Evolutionary conservation across 2,113 vertebrate species (phyloP), one percentile per base, ranked within the genome.

Genomic region (Alexandromys fortis): DNA sequence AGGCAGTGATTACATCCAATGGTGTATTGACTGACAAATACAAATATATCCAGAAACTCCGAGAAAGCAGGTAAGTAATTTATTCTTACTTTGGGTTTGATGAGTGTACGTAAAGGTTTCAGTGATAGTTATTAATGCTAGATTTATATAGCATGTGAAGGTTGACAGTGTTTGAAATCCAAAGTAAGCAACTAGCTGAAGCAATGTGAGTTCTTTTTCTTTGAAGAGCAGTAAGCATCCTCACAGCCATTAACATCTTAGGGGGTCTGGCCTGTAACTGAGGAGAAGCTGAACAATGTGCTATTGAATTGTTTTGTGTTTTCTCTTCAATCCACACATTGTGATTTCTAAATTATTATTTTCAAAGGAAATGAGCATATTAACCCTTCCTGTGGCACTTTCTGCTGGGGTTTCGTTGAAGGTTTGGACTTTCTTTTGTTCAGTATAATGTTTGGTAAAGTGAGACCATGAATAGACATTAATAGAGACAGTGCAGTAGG

Each of bases 1-100:
- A 99, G 99, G 99, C 99, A 97, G 99, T 99, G 97, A 99, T 99
- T 98, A 98, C 99, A 58, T 99, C 99, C 79, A 99, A 99, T 65
- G 99, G 99, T 96, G 98, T 94, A n/a, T 98, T 99, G 96, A 99
- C 99, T 97, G 98, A 99, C 12, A 99, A 99, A 97, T 99, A 99
- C 98, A 99, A 99, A 94, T 99, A 99, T 97, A 99, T 99, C 85
- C 99, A 99, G 98, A 99, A 99, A 97, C 96, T 99, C 73, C 98
- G 99, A 93, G 99, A 99, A 78, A 98, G 90, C 98, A 99, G 99
- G 99, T 99, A 99, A 97, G 79, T 96, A 86, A 61, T 58, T 94
- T 61, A 28, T 90, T 95, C 24, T 93, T 95, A 61, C 88, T 10
- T 95, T 93, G 89, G 58, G 58, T 75, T 91, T 90, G n/a, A 88